These are phyloP conservation scores for Drosophila borealis DNA, from an alignment of 2,888 invertebrate genomes.

Conservation along the genomic window DNA sequence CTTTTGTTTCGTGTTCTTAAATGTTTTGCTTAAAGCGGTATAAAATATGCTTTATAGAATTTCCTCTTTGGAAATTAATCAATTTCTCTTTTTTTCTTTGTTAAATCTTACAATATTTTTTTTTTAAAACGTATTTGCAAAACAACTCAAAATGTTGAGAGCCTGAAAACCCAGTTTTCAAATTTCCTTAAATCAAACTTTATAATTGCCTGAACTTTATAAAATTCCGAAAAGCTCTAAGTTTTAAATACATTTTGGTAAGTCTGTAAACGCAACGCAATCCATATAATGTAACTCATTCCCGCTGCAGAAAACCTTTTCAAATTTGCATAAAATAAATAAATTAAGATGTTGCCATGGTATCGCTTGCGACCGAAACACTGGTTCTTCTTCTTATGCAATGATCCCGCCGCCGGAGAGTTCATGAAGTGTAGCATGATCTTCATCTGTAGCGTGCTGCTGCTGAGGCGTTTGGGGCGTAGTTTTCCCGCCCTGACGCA, in stretches of 20 bases:
- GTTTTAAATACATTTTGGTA: neutral
- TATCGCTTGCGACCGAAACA: conserved; percentile 1
- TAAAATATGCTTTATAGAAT: too few relatives aligned
- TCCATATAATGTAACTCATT: neutral
- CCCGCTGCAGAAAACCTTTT: neutral
- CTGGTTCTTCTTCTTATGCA: conserved; percentile 10
- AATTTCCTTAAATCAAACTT: neutral
- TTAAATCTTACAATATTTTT: neutral
- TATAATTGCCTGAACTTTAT: neutral
- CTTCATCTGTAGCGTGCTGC: conserved; percentile 18
- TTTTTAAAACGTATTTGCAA: neutral
- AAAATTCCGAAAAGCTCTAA: neutral
- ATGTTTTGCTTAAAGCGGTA: too few relatives aligned
- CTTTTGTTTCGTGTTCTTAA: too few relatives aligned
- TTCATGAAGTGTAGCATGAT: conserved; percentile 21
- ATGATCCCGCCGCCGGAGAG: conserved; percentile 8
- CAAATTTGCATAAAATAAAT: neutral
- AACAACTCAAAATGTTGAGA: conserved; percentile 1
- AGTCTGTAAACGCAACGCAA: neutral
- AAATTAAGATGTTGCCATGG: conserved; percentile 30
- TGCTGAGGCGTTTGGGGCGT: conserved; percentile 28
- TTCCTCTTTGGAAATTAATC: too few relatives aligned
- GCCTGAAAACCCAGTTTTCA: neutral
- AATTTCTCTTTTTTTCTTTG: too few relatives aligned
- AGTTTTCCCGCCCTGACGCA: conserved; percentile 10